phyloP scores from a whole-genome alignment of 2,888 invertebrate genomes.

The Drosophila monieri region DNA sequence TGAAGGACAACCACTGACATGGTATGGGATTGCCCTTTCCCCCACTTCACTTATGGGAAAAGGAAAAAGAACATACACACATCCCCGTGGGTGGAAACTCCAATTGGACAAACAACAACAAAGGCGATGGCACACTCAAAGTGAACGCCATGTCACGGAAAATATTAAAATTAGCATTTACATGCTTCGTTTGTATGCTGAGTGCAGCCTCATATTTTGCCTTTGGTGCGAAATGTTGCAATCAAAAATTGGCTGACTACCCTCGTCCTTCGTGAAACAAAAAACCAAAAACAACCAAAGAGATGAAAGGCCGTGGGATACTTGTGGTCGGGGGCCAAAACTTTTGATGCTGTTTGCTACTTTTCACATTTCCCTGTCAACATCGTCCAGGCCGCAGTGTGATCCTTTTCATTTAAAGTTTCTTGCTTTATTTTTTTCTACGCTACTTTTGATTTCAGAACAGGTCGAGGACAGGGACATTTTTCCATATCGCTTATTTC shows the following conservation, averaged over 20 bases:
- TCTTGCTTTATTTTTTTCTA: constrained; percentile 33
- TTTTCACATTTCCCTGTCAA: constrained; percentile 55
- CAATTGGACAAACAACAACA: constrained; percentile 62
- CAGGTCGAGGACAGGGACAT: constrained; percentile 48
- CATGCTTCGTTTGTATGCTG: constrained; percentile 58
- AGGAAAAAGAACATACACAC: background rate
- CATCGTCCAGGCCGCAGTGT: constrained; percentile 33
- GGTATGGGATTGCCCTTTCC: constrained; percentile 10
- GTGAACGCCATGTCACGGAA: constrained; percentile 81
- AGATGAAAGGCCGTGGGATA: constrained; percentile 61
- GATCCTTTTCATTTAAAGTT: constrained; percentile 43
- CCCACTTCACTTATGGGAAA: constrained; percentile 31
- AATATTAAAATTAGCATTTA: constrained; percentile 83
- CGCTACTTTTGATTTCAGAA: constrained; percentile 64
- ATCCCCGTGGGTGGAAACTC: constrained; percentile 17
- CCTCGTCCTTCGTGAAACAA: constrained; percentile 12
- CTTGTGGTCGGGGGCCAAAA: constrained; percentile 31
- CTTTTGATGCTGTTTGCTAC: constrained; percentile 70
- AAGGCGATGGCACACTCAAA: constrained; percentile 60
- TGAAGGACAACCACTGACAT: constrained; percentile 62
- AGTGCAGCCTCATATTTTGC: constrained; percentile 42
- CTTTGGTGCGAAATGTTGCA: constrained; percentile 76
- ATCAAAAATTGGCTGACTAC: constrained; percentile 67
- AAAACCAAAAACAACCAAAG: constrained; percentile 9
- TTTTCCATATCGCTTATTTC: constrained; percentile 46